Base-by-base conservation (phyloP, 2,888 invertebrate species). In the Aromia moschata region DNA sequence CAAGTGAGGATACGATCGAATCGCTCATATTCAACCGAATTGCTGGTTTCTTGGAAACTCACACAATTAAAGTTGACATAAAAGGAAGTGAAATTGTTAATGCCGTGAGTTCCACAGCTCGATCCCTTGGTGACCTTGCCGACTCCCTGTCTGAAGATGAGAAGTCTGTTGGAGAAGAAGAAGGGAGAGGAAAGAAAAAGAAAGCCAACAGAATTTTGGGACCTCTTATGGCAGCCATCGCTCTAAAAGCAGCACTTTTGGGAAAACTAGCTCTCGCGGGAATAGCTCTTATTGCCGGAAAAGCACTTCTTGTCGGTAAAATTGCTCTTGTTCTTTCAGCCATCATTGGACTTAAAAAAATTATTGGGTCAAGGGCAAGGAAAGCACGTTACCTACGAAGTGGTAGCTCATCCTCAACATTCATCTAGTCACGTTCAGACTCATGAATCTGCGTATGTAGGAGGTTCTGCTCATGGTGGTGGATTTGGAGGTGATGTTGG, bases 381-480 rank as follows among this genome's bases (percentile, higher is more conserved):
- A 18, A 93, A 93, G 77, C 92, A 92, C 75, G 93, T 93, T 65
- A 93, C 93, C 2, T 93, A 93, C 76, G 93, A 93, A 77, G 93
- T 93, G 30, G 92, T 93, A 0, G 88, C 92, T 0, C 93, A 93
- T 79, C 92, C 93, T 52, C 92, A 92, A 73, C 92, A 92, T 78
- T 85, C 87, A 60, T 84, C 87, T 66, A 86, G 87, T 74, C 88
- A 88, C 76, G 86, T 88, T 61, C 86, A 88, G 59, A 89, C 90
- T 65, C 87, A 89, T 71, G 91, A 91, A 59, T 82, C 84, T 20
- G 82, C 82, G 55, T 84, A 85, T 68, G 83, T 84, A 56, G 71
- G 70, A 9, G 64, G 71, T 47, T 66, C 70, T 1, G 67, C 61
- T 11, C 78, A 78, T 31, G 80, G 81, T 57, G 80, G 82, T 53